These are phyloP conservation scores for Arremon aurantiirostris DNA, from an alignment of 2,797 vertebrate genomes.

Conservation along the genomic window DNA sequence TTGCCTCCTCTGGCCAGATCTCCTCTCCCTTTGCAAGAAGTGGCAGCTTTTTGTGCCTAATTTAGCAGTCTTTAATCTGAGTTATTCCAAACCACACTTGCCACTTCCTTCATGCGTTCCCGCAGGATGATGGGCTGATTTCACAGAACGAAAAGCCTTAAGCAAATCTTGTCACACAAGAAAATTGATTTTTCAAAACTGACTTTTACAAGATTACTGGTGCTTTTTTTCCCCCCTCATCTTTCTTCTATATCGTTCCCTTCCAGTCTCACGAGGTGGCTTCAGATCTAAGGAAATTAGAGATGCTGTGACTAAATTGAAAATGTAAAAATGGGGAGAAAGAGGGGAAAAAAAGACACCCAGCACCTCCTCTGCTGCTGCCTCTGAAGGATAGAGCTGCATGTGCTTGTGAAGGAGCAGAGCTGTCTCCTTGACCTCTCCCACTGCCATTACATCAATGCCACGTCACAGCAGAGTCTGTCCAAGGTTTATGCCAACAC, in stretches of 20 bases:
- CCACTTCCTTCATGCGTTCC: slow-evolving; percentile 23
- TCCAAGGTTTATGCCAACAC: not conserved
- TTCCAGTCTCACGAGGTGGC: slow-evolving; percentile 22
- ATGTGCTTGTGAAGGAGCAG: not conserved
- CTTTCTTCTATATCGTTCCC: slow-evolving; percentile 18
- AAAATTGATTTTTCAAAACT: slow-evolving; percentile 71
- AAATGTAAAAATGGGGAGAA: slow-evolving; percentile 35
- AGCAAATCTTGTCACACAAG: slow-evolving; percentile 67
- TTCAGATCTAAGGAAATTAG: slow-evolving; percentile 65
- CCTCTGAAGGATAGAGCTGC: not conserved
- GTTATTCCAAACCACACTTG: slow-evolving; percentile 48
- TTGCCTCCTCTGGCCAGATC: not conserved
- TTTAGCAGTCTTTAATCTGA: slow-evolving; percentile 68
- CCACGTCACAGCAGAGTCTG: accelerated
- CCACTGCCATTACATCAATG: not conserved
- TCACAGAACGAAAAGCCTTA: slow-evolving; percentile 55
- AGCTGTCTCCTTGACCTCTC: not conserved
- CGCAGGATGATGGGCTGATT: slow-evolving; percentile 50
- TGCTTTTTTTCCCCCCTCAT: not conserved
- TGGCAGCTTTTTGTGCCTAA: slow-evolving; percentile 24
- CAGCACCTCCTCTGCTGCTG: not conserved
- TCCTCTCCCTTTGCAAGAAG: not conserved
- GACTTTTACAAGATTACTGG: slow-evolving; percentile 62
- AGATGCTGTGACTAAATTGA: slow-evolving; percentile 54
- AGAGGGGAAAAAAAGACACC: not conserved